Percentiles rank a stretch among this genome's conserved stretches.
Conservation (phyloP, 2,797 vertebrate genomes). For the Falco berigora region DNA sequence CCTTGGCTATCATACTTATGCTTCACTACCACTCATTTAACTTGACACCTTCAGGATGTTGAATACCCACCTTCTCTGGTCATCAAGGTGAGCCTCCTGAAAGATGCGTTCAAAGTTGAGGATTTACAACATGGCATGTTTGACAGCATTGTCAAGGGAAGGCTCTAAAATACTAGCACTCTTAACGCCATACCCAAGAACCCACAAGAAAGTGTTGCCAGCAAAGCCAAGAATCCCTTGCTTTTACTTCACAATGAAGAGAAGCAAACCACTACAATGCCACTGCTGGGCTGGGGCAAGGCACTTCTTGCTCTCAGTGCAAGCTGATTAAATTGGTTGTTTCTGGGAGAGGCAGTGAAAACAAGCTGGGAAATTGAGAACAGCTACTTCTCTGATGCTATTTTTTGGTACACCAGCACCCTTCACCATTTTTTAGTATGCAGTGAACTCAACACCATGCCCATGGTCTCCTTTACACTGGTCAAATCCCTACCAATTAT, state of each 20-base stretch:
- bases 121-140: background rate
- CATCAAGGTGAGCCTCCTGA: background rate
- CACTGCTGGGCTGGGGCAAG: background rate
- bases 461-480: background rate
- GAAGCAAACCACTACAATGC: background rate
- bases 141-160: background rate
- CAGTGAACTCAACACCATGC: background rate
- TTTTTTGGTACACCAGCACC: background rate
- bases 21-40: background rate
- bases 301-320: background rate
- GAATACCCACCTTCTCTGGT: background rate
- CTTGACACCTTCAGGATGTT: background rate
- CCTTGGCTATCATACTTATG: too few relatives aligned
- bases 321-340: background rate
- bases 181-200: background rate
- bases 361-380: background rate
- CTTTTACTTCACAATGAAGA: background rate
- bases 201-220: background rate
- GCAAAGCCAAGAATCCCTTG: background rate
- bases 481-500: background rate
- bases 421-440: background rate
- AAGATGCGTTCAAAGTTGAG: background rate
- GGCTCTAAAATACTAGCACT: background rate
- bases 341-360: background rate
- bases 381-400: background rate